These are phyloP conservation scores for Thinocorus orbignyianus DNA, from an alignment of 2,113 vertebrate species.

Conservation along the genomic window DNA sequence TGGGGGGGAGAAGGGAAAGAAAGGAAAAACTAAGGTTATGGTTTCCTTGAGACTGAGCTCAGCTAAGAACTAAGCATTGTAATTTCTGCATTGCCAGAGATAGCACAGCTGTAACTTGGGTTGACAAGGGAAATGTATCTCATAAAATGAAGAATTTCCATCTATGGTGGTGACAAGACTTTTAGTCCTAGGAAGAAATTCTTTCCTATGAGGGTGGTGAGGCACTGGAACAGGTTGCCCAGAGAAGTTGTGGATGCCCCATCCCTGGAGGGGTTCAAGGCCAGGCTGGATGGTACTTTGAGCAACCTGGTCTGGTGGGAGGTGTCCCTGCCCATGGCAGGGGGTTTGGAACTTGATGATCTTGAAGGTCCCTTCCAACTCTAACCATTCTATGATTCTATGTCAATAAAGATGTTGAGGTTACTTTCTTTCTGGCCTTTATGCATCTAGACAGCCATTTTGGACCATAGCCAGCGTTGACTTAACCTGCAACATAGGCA, in stretches of 20 bases:
- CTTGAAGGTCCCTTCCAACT: no score
- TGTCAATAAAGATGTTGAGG: not conserved
- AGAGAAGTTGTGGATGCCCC: no score
- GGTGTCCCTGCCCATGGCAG: no score
- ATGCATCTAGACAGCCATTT: not conserved
- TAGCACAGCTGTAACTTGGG: not conserved
- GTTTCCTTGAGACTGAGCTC: not conserved
- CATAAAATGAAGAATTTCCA: not conserved
- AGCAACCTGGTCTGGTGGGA: no score
- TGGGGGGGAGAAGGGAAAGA: not conserved
- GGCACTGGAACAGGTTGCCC: no score
- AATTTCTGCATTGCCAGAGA: not conserved
- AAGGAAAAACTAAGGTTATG: not conserved
- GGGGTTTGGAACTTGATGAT: no score
- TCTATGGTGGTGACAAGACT: not conserved
- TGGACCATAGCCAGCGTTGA: not conserved
- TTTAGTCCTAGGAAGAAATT: not conserved
- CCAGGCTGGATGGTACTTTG: no score
- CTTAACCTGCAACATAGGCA: not conserved
- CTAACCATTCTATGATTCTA: no score
- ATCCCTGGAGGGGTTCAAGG: no score
- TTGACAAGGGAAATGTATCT: not conserved
- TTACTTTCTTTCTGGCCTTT: not conserved
- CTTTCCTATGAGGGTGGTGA: no score
- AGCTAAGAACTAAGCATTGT: not conserved